Percentiles rank a stretch among this genome's conserved stretches.
phyloP scores from a whole-genome alignment of 2,797 vertebrate species.

The Acanthornis magna region DNA sequence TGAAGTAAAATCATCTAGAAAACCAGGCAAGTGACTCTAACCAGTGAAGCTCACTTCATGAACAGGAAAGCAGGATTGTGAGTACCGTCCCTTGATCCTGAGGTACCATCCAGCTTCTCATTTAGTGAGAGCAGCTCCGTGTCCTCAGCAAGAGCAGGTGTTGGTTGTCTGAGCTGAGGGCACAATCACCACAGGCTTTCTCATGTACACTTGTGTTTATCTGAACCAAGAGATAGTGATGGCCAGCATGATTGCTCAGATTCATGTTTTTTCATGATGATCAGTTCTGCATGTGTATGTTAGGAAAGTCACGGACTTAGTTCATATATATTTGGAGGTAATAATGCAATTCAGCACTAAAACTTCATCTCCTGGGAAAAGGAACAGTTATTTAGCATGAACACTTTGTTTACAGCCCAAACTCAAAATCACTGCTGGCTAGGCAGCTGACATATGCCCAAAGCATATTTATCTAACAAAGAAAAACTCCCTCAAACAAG shows the following conservation, averaged over 20 bases:
- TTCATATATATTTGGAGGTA: not conserved
- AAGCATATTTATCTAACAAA: not conserved
- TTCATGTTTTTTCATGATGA: not conserved
- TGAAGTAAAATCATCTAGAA: not conserved
- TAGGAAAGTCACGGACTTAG: not conserved
- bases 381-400: not conserved
- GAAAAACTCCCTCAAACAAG: not conserved
- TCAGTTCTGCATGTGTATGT: not conserved
- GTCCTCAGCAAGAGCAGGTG: not conserved
- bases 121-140: rapidly evolving
- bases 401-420: not conserved
- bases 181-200: not conserved
- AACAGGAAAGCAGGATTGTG: not conserved
- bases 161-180: not conserved
- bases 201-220: rapidly evolving
- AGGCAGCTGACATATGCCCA: not conserved
- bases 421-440: not conserved
- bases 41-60: not conserved
- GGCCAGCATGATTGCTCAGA: not conserved
- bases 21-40: not conserved
- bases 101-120: not conserved
- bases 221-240: not conserved
- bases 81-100: not conserved
- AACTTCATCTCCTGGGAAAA: not conserved
- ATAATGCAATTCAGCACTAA: not conserved